Evolutionary conservation across 2,113 vertebrate species (phyloP), one percentile per base, ranked within the genome.

Genomic region (Fulmarus glacialis): DNA sequence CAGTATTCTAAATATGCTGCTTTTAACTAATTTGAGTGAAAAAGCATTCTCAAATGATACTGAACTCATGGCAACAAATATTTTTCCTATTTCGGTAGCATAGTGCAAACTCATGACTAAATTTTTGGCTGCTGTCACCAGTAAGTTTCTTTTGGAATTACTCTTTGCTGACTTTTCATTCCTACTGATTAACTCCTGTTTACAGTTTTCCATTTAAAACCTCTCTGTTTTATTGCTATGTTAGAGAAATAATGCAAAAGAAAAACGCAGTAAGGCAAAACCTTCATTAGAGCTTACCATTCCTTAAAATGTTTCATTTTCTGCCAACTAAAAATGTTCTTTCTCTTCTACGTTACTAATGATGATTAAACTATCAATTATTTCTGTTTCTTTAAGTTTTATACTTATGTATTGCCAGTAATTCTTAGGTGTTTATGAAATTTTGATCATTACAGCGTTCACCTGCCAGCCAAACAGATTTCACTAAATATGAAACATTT

Each of bases 61-160:
- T 74, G 67, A 95, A 94, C 24, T 89, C 48, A 64, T 5, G 17
- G 80, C 36, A 89, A 93, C 84, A 95, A 89, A 70, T 63, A 75
- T 82, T 93, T 82, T 64, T 87, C 94, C 91, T 93, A 88, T 88
- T 97, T 90, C 6, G 2, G 63, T 81, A 92, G 42, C n/a, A 80
- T 8, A 91, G 38, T 74, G 77, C 72, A 94, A 95, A 92, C 38
- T 84, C 82, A 42, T 93, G 82, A 95, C 85, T 95, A 81, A 63
- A 88, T 80, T 88, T 86, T 75, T 93, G 74, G 79, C 58, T 90
- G 82, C 79, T 96, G 53, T 80, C 50, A 90, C 73, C 55, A 67
- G 0, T 58, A 83, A 58, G 78, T 80, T 87, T 93, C 58, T 60
- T 50, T 70, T 82, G 66, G 70, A 78, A 94, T 82, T 68, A 91